phyloP scores from a whole-genome alignment of 1,140 invertebrate species.

The Phymastichus coffea region DNA sequence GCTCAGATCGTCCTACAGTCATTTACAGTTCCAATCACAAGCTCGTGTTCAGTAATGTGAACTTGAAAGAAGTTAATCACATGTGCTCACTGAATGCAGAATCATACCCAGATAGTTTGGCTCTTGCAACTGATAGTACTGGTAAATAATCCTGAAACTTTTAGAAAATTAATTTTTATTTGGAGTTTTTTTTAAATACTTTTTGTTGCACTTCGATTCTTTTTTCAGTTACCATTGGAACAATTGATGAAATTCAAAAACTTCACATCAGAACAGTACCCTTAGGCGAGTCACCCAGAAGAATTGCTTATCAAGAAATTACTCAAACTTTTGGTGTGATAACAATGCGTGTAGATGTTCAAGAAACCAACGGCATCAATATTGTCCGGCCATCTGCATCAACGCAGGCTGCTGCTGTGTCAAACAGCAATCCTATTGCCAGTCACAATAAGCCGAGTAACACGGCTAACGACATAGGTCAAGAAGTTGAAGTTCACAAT shows the following conservation, averaged over 20 bases:
- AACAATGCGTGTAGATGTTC: slow-evolving; percentile 84
- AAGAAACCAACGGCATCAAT: slow-evolving; percentile 68
- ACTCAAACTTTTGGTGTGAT: slow-evolving; percentile 95
- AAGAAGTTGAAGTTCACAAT: slow-evolving; percentile 91
- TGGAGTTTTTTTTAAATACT: neutral
- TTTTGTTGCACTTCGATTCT: neutral
- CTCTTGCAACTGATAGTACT: slow-evolving; percentile 88
- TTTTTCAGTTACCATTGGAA: slow-evolving; percentile 83
- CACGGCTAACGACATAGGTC: slow-evolving; percentile 65
- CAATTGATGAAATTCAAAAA: slow-evolving; percentile 99
- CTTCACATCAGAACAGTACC: slow-evolving; percentile 94
- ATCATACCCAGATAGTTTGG: slow-evolving; percentile 92
- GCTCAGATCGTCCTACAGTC: slow-evolving; percentile 96
- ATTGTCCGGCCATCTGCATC: slow-evolving; percentile 76
- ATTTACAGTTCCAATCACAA: slow-evolving; percentile 99
- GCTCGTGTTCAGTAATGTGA: slow-evolving; percentile 98
- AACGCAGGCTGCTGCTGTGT: slow-evolving; percentile 64
- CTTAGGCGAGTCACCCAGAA: slow-evolving; percentile 87
- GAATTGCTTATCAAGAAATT: slow-evolving; percentile 93
- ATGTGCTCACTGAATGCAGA: slow-evolving; percentile 97
- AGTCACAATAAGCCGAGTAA: slow-evolving; percentile 57
- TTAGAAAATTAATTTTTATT: neutral
- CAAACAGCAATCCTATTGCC: slow-evolving; percentile 53
- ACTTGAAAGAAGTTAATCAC: slow-evolving; percentile 95
- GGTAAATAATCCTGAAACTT: slow-evolving; percentile 8